phyloP scores from a whole-genome alignment of 2,113 vertebrate species.

The Turnix velox region DNA sequence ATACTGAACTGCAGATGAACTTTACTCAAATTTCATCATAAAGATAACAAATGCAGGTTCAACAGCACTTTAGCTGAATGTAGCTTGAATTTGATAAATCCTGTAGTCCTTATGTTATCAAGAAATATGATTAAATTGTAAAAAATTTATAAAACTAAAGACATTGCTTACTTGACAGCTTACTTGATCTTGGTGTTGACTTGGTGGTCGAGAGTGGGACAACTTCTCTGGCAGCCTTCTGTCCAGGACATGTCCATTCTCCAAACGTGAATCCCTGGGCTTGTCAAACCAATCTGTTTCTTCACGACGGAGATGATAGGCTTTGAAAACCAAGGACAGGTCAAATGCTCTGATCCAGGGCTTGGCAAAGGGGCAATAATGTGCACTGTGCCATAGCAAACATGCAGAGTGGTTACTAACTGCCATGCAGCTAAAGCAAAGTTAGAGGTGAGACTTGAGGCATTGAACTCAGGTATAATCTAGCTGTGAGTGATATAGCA shows the following conservation, averaged over 20 bases:
- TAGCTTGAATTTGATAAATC: not conserved
- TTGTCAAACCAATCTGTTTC: conserved; percentile 99
- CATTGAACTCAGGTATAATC: conserved; percentile 14
- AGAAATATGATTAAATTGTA: not conserved
- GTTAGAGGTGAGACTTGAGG: conserved; percentile 24
- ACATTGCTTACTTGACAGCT: conserved; percentile 73
- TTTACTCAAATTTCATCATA: not conserved
- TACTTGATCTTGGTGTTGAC: conserved; percentile 81
- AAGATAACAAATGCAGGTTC: not conserved
- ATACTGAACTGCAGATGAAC: not conserved
- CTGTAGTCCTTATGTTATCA: not conserved
- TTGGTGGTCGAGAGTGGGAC: conserved; percentile 69
- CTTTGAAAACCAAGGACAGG: conserved; percentile 81
- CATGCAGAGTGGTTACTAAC: conserved; percentile 64
- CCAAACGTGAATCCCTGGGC: conserved; percentile 86
- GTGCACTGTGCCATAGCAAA: conserved; percentile 49
- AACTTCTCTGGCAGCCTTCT: conserved; percentile 84
- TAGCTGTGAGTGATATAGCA: not conserved
- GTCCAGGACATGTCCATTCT: conserved; percentile 82
- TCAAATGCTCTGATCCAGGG: conserved; percentile 66
- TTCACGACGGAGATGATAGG: conserved; percentile 94
- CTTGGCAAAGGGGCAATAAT: conserved; percentile 53
- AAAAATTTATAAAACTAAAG: not conserved
- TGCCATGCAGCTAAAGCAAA: conserved; percentile 72
- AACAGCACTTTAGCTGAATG: not conserved